Percentiles rank a stretch among this genome's conserved stretches.
These are phyloP conservation scores for Tipula unca DNA, from an alignment of 2,888 invertebrate genomes.

Conservation along the genomic window DNA sequence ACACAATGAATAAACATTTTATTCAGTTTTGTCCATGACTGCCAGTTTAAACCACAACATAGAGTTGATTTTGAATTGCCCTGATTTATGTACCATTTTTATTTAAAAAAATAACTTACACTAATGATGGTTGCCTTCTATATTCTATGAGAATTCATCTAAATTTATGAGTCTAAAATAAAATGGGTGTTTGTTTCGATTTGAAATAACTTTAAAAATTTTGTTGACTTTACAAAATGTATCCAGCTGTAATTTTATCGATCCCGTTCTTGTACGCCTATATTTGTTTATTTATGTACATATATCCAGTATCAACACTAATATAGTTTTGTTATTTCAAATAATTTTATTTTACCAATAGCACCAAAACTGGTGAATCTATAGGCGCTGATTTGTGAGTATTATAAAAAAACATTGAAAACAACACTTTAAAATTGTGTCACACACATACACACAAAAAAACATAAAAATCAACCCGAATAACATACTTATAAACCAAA, in stretches of 20 bases:
- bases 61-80: too few relatives aligned
- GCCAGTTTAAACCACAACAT: too few relatives aligned
- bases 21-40: too few relatives aligned
- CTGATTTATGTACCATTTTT: too few relatives aligned
- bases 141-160: not conserved
- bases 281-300: not conserved
- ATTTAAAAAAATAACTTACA: too few relatives aligned
- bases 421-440: not conserved
- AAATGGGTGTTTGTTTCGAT: not conserved
- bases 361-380: not conserved
- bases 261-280: not conserved
- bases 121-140: not conserved
- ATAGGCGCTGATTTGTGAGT: not conserved
- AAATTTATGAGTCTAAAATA: not conserved
- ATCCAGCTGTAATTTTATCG: too few relatives aligned
- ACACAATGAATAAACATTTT: too few relatives aligned
- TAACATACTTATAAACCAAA: not conserved
- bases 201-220: not conserved
- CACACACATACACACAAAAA: not conserved
- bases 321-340: not conserved
- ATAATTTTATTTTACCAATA: not conserved
- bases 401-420: not conserved
- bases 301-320: not conserved
- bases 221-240: not conserved
- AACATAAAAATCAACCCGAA: not conserved